Evolutionary conservation across 2,888 invertebrate genomes (phyloP).

Genomic region (Scaptomyza parva): DNA sequence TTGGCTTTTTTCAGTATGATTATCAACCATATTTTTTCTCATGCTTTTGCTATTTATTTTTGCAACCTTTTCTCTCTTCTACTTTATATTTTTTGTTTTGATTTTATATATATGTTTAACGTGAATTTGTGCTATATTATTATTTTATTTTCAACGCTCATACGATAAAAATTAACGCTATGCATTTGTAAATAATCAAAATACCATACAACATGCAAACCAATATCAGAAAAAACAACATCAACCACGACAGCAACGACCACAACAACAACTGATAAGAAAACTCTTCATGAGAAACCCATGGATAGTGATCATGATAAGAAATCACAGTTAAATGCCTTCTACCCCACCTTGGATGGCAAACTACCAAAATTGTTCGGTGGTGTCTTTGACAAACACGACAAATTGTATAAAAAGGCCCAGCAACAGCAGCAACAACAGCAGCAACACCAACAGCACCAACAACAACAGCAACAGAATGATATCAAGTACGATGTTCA

Average conservation of each 20-base stretch:
- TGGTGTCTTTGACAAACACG: constrained; percentile 74
- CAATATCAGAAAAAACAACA: constrained; percentile 68
- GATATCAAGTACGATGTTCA: constrained; percentile 83
- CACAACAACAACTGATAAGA: constrained; percentile 39
- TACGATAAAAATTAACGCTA: constrained; percentile 64
- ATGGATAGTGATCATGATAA: constrained; percentile 63
- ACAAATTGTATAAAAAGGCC: constrained; percentile 78
- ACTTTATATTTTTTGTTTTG: constrained; percentile 14
- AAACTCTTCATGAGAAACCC: constrained; percentile 32
- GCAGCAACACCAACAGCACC: constrained; percentile 65
- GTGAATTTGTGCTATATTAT: constrained; percentile 45
- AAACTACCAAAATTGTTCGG: constrained; percentile 79
- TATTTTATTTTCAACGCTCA: constrained; percentile 60
- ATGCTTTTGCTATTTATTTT: constrained; percentile 53
- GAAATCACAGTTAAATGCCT: constrained; percentile 72
- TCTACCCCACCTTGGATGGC: constrained; percentile 84
- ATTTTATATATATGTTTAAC: constrained; percentile 23
- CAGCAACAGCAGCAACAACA: constrained; percentile 54
- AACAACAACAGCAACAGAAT: constrained; percentile 71
- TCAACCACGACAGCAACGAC: constrained; percentile 50
- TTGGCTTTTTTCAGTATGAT: constrained; percentile 38
- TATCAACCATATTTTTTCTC: constrained; percentile 19
- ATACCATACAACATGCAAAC: constrained; percentile 71
- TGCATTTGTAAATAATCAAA: constrained; percentile 81
- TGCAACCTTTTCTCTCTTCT: constrained; percentile 30